These are phyloP conservation scores for Colostygia pectinataria DNA, from an alignment of 2,888 invertebrate species.

Conservation along the genomic window DNA sequence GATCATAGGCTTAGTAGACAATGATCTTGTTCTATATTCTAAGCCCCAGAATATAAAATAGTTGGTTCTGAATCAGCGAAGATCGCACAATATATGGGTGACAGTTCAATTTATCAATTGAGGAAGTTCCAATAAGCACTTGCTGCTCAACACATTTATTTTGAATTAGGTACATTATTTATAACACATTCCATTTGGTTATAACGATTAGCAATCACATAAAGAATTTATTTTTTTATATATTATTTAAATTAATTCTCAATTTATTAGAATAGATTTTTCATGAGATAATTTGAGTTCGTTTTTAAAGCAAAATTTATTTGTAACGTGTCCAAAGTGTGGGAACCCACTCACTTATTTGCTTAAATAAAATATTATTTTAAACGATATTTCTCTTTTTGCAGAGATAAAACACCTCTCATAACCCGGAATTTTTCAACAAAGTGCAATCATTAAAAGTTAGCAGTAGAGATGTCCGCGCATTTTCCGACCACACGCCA, in stretches of 20 bases:
- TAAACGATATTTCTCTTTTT: background rate
- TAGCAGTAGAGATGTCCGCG: slow-evolving; percentile 21
- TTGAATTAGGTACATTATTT: no score
- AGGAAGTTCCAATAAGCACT: slow-evolving; percentile 70
- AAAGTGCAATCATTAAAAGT: slow-evolving; percentile 34
- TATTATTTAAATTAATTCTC: background rate
- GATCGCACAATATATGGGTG: slow-evolving; percentile 60
- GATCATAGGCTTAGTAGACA: slow-evolving; percentile 26
- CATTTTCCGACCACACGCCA: slow-evolving; percentile 26
- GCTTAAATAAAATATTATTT: background rate
- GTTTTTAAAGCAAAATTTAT: no score
- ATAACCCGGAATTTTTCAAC: slow-evolving; percentile 19
- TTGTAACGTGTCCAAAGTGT: no score
- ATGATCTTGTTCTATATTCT: slow-evolving; percentile 53
- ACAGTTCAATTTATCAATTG: slow-evolving; percentile 72
- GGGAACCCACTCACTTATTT: no score
- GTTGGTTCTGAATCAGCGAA: slow-evolving; percentile 52
- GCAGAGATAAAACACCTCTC: background rate
- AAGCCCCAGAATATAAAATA: slow-evolving; percentile 34
- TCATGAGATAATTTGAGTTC: no score
- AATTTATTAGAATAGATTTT: no score
- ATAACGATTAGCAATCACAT: background rate
- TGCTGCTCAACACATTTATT: slow-evolving; percentile 38
- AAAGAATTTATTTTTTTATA: background rate
- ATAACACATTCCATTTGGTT: background rate